These are phyloP conservation scores for Xestia c-nigrum DNA, from an alignment of 2,888 invertebrate genomes.

Conservation along the genomic window DNA sequence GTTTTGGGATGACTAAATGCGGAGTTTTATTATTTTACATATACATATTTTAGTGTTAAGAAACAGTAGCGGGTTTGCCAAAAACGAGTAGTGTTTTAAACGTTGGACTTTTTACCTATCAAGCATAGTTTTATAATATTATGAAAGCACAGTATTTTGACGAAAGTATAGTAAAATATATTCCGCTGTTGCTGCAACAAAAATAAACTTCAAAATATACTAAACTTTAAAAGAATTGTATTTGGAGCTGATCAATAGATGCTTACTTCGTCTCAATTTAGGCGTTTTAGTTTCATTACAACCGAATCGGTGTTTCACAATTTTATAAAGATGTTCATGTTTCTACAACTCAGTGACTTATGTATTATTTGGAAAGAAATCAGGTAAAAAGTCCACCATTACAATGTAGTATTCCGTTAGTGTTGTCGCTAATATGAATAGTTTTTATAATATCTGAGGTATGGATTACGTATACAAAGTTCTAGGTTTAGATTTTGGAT, in stretches of 20 bases:
- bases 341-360: not conserved
- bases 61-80: constrained; percentile 42
- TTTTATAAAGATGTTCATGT: not conserved
- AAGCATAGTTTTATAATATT: not conserved
- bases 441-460: constrained; percentile 89
- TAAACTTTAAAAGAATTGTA: not conserved
- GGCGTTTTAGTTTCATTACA: not conserved
- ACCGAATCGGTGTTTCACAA: not conserved
- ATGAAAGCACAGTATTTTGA: not conserved
- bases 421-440: constrained; percentile 68
- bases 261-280: not conserved
- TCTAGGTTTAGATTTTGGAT: constrained; percentile 69
- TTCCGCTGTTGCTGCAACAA: not conserved
- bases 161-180: not conserved
- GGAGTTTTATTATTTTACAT: constrained; percentile 28
- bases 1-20: constrained; percentile 12
- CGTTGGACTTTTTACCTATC: constrained; percentile 27
- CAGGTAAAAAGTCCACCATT: constrained; percentile 51
- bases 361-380: not conserved
- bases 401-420: constrained; percentile 35
- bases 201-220: not conserved
- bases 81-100: constrained; percentile 16
- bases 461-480: constrained; percentile 92
- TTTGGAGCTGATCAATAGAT: not conserved
- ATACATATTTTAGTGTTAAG: not conserved